These are phyloP conservation scores for Nomada ferruginata DNA, from an alignment of 2,888 invertebrate genomes.

Conservation along the genomic window DNA sequence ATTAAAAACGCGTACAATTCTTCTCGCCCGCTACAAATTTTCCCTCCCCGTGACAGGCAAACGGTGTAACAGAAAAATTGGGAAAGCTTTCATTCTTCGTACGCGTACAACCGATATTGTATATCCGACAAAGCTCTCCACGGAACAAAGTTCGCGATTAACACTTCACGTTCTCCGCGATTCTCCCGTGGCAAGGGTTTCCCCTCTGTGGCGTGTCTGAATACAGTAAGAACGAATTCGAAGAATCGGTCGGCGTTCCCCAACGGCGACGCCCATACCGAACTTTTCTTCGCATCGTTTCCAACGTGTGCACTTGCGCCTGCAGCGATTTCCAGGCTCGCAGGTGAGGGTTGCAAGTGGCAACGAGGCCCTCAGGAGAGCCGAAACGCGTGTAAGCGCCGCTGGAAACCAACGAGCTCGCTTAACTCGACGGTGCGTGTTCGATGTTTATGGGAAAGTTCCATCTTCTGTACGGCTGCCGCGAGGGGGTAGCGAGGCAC, in stretches of 20 bases:
- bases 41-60: too few relatives aligned
- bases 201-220: constrained; percentile 31
- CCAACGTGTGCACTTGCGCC: constrained; percentile 20
- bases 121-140: constrained; percentile 1
- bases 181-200: constrained; percentile 16
- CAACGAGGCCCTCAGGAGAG: neutral
- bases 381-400: constrained; percentile 11
- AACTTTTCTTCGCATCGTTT: constrained; percentile 54
- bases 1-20: too few relatives aligned
- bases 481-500: too few relatives aligned
- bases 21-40: too few relatives aligned
- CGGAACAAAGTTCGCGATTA: constrained; percentile 26
- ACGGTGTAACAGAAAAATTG: too few relatives aligned
- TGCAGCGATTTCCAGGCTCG: constrained; percentile 15
- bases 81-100: too few relatives aligned
- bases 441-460: constrained; percentile 20
- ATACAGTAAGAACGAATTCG: constrained; percentile 51
- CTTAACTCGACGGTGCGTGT: constrained; percentile 4
- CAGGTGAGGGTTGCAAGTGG: constrained; percentile 53
- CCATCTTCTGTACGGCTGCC: neutral
- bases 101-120: too few relatives aligned
- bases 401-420: constrained; percentile 21
- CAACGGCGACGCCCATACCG: constrained; percentile 34
- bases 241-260: constrained; percentile 55
- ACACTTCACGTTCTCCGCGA: constrained; percentile 9